Evolutionary conservation across 64 coral and sea anemone genomes (phyloP), one percentile per base, ranked within the genome.

Genomic region (Dendronephthya gigantea): DNA sequence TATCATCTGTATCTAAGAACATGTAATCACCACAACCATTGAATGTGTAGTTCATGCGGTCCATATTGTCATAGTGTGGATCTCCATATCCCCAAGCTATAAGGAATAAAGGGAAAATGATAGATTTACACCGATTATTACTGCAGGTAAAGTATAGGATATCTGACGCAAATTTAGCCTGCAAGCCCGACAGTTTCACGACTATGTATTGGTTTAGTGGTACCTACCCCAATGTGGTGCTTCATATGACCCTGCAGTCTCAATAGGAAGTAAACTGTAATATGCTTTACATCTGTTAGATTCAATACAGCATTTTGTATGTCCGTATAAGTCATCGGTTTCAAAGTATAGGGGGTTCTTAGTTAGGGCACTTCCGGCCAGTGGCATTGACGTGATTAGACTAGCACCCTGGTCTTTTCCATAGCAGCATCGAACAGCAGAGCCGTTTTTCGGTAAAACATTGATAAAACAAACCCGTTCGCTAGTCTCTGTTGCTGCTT

Each of bases 21-120:
- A 79, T 39, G 72, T 79, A 79, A 10, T 79, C 72, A 16, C 72
- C 72, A 79, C 72, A 79, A 34, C 72, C 72, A 36, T 79, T 79
- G 22, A 79, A 79, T 79, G 72, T 79, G 72, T 36, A 79, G 22
- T 79, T 79, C 32, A 36, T 79, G 2, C 36, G 19, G 8, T 79
- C 72, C 30, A 79, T 36, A 36, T 34, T 79, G 72, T 36, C 17
- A 33, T 36, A 79, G 37, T 79, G 72, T 36, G 72, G 72, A 34
- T 79, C 72, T 16, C 72, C 72, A 79, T 36, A 79, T 16, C 32
- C 36, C 32, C 36, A 79, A 36, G 72, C 72, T 79, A n/a, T 27
- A 62, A 27, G n/a, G n/a, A 62, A 62, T 7, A 6, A 62, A n/a
- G 0, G 6, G 25, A 62, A 19, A n/a, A n/a, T 62, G 19, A 62